Conservation (phyloP, 1,140 invertebrate genomes). For the Eufriesea mexicana region DNA sequence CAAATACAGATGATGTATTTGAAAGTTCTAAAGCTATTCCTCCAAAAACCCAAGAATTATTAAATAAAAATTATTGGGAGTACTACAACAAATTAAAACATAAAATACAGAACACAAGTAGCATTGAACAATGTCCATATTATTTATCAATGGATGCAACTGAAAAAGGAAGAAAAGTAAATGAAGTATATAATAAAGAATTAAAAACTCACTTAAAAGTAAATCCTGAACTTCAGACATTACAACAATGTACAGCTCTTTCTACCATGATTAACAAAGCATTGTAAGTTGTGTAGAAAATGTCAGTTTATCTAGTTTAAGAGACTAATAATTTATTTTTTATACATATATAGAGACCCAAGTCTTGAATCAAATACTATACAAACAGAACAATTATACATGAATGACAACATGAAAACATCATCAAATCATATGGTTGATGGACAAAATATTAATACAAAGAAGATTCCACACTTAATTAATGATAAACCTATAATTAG, state of each 20-base stretch:
- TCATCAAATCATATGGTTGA: conserved; percentile 35
- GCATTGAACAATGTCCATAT: conserved; percentile 54
- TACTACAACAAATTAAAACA: conserved; percentile 74
- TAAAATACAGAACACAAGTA: conserved; percentile 26
- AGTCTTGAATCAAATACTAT: conserved; percentile 46
- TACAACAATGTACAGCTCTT: conserved; percentile 72
- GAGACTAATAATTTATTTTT: background rate
- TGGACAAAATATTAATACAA: conserved; percentile 35
- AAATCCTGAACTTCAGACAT: conserved; percentile 62
- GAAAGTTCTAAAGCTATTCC: conserved; percentile 64
- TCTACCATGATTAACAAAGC: conserved; percentile 75
- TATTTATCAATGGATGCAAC: conserved; percentile 59
- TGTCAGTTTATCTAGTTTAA: background rate
- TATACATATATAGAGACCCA: conserved; percentile 40
- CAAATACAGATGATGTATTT: conserved; percentile 21
- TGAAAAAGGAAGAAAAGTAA: conserved; percentile 49
- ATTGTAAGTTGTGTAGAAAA: conserved; percentile 63
- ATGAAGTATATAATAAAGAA: conserved; percentile 1
- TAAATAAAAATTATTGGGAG: conserved; percentile 75
- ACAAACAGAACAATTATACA: conserved; percentile 47
- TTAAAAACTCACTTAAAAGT: conserved; percentile 32
- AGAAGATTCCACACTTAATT: conserved; percentile 11
- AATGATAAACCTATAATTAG: background rate
- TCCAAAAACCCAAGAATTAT: conserved; percentile 69
- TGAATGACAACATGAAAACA: conserved; percentile 52